Conservation (phyloP, 2,113 vertebrate genomes). For the Poeciliopsis occidentalis region DNA sequence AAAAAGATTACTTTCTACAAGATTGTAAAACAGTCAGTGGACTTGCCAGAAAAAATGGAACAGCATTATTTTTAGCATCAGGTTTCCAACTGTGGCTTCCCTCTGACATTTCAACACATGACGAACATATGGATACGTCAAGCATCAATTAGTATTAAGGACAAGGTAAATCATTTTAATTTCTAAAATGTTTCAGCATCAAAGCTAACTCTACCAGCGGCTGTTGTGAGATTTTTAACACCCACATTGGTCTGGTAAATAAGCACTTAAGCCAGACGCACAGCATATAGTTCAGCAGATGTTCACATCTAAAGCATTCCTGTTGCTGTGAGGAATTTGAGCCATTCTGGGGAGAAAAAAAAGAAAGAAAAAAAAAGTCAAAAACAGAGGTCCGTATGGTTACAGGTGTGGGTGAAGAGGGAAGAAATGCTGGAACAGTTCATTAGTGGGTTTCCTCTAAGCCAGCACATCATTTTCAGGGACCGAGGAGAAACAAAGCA, state of each 20-base stretch:
- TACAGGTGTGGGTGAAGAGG: too few species aligned
- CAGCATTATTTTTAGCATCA: not conserved
- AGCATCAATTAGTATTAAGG: not conserved
- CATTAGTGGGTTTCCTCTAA: slow-evolving; percentile 29
- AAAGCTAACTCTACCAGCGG: slow-evolving; percentile 21
- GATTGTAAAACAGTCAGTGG: slow-evolving; percentile 33
- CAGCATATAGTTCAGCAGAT: slow-evolving; percentile 48
- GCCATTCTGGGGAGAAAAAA: slow-evolving; percentile 71
- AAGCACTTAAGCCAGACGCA: slow-evolving; percentile 45
- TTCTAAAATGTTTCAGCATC: slow-evolving; percentile 12
- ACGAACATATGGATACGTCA: not conserved
- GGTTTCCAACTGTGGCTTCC: slow-evolving; percentile 3
- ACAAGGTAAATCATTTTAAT: not conserved
- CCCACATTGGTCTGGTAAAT: slow-evolving; percentile 9
- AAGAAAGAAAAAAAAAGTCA: too few species aligned
- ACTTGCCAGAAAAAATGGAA: slow-evolving; percentile 11
- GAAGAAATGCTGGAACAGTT: too few species aligned
- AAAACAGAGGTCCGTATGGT: too few species aligned
- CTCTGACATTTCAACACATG: not conserved
- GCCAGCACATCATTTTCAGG: slow-evolving; percentile 19
- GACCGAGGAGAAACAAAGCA: not conserved
- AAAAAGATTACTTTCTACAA: not conserved
- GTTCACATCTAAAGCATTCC: slow-evolving; percentile 69
- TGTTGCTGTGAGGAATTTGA: slow-evolving; percentile 61
- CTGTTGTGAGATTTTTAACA: slow-evolving; percentile 25